Percentiles rank a stretch among this genome's conserved stretches.
These are phyloP conservation scores for Dicycla oo DNA, from an alignment of 2,888 invertebrate species.

Conservation along the genomic window DNA sequence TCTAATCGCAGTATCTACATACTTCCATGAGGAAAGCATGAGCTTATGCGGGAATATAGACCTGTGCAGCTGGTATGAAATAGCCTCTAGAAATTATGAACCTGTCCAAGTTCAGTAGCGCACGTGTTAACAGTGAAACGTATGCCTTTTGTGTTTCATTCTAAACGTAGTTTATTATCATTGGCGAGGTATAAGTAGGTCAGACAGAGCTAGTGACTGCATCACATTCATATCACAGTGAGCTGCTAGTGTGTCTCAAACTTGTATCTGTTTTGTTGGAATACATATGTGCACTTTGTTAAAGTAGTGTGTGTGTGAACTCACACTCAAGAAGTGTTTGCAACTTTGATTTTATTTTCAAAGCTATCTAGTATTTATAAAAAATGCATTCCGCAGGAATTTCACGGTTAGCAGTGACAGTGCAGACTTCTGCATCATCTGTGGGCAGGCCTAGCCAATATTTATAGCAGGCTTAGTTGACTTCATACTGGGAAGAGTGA, in stretches of 20 bases:
- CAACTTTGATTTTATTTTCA: slow-evolving; percentile 15
- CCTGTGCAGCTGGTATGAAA: not conserved
- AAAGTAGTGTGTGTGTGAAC: slow-evolving; percentile 5
- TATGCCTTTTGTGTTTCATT: slow-evolving; percentile 4
- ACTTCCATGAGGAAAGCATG: no score
- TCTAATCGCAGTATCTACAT: no score
- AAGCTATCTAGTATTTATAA: not conserved
- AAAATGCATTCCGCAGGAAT: not conserved
- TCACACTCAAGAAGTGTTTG: not conserved
- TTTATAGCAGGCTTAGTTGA: not conserved
- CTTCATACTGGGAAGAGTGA: not conserved
- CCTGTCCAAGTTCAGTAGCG: not conserved
- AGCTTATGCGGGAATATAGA: no score
- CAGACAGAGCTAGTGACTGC: slow-evolving; percentile 35
- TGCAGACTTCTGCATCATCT: not conserved
- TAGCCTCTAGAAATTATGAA: slow-evolving; percentile 21
- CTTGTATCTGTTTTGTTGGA: slow-evolving; percentile 36
- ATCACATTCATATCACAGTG: slow-evolving; percentile 37
- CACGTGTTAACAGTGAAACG: slow-evolving; percentile 1
- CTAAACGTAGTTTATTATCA: slow-evolving; percentile 1
- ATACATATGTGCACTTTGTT: slow-evolving; percentile 45
- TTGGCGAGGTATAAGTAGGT: slow-evolving; percentile 36
- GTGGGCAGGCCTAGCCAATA: no score
- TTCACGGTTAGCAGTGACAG: not conserved
- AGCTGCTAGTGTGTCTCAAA: slow-evolving; percentile 12